Evolutionary conservation across 2,888 invertebrate species (phyloP).

Genomic region (Dasysyrphus tricinctus): DNA sequence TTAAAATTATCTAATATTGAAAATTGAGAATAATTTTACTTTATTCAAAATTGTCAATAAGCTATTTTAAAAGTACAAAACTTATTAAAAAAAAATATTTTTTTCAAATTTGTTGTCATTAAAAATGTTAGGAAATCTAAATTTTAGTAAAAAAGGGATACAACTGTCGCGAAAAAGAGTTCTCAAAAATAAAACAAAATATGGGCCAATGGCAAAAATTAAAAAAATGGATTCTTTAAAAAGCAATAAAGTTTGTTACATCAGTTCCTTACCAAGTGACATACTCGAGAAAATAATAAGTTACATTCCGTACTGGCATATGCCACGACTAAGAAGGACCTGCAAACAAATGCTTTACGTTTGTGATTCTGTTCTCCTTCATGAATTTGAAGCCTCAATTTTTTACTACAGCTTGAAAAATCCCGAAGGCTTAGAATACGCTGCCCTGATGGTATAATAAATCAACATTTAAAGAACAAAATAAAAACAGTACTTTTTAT

Average conservation of each 20-base stretch:
- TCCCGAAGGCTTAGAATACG: constrained; percentile 76
- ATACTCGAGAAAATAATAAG: constrained; percentile 78
- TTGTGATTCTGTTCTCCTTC: constrained; percentile 77
- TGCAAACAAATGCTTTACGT: constrained; percentile 77
- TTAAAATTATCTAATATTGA: not conserved
- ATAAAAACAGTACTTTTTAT: not conserved
- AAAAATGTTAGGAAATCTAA: not conserved
- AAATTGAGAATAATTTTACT: not conserved
- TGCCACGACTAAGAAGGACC: constrained; percentile 78
- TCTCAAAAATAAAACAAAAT: not conserved
- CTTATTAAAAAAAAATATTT: no score
- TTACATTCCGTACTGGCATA: constrained; percentile 78
- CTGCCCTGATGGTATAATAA: constrained; percentile 75
- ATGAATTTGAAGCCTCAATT: constrained; percentile 77
- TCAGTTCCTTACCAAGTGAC: constrained; percentile 78
- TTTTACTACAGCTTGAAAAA: constrained; percentile 36
- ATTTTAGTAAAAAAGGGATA: not conserved
- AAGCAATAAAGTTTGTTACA: constrained; percentile 12
- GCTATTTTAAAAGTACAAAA: not conserved
- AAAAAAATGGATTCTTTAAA: not conserved
- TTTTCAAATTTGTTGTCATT: no score
- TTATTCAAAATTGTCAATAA: not conserved
- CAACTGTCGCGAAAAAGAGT: constrained; percentile 19
- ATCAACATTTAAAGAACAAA: not conserved
- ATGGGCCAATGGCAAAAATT: constrained; percentile 15